phyloP scores from a whole-genome alignment of 2,888 invertebrate species.

The Timandra comae region DNA sequence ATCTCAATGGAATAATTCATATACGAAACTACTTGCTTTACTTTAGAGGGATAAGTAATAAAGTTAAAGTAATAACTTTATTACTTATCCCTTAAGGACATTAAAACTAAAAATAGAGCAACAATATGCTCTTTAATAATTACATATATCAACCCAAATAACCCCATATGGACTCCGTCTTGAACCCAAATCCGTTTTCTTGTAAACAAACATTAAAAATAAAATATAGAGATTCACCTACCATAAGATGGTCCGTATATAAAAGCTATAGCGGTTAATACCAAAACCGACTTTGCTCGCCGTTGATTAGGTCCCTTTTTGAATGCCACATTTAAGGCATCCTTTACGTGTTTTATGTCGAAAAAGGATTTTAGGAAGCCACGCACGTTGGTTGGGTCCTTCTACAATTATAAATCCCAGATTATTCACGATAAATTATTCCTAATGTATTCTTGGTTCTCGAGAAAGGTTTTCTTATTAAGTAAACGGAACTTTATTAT shows the following conservation, averaged over 20 bases:
- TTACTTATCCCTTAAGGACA: no score
- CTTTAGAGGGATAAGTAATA: no score
- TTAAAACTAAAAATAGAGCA: no score
- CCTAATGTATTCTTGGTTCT: conserved; percentile 10
- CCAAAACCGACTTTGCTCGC: conserved; percentile 53
- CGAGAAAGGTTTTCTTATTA: no score
- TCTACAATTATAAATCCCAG: conserved; percentile 41
- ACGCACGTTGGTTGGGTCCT: conserved; percentile 30
- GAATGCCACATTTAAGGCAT: conserved; percentile 69
- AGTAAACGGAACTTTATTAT: no score
- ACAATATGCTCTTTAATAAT: no score
- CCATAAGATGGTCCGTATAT: conserved; percentile 61
- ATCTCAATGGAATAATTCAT: no score
- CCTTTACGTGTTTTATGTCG: conserved; percentile 66
- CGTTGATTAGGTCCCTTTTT: conserved; percentile 61
- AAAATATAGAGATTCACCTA: conserved; percentile 36
- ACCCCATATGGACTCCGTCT: no score
- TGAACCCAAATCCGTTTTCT: conserved; percentile 6
- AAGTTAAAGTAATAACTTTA: no score
- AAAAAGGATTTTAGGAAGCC: conserved; percentile 65
- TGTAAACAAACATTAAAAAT: conserved; percentile 28
- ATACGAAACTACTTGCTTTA: no score
- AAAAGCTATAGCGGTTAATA: conserved; percentile 50
- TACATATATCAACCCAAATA: no score
- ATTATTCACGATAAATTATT: conserved; percentile 17